phyloP scores from a whole-genome alignment of 2,113 vertebrate species.

The Candoia aspera region DNA sequence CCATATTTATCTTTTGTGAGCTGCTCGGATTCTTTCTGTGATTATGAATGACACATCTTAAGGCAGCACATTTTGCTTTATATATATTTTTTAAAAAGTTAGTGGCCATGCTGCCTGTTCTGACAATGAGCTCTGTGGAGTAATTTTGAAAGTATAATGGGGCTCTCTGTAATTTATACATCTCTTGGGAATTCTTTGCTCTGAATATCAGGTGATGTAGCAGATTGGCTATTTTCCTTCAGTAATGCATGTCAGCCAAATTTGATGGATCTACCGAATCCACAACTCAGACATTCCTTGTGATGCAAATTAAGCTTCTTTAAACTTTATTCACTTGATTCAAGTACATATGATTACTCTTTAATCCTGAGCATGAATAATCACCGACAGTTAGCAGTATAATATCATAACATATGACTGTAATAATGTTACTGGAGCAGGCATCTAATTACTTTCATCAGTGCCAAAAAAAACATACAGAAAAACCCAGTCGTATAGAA shows the following conservation, averaged over 20 bases:
- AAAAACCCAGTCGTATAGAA: not conserved
- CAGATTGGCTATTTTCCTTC: constrained; percentile 15
- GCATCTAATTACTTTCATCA: constrained; percentile 17
- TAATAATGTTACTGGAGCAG: constrained; percentile 37
- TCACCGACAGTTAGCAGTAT: constrained; percentile 10
- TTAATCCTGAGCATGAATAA: constrained; percentile 40
- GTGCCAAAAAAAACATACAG: constrained; percentile 11
- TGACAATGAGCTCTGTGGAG: constrained; percentile 44
- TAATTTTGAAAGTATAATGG: constrained; percentile 38
- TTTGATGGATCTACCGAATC: not conserved
- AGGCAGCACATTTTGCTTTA: constrained; percentile 40
- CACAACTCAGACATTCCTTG: constrained; percentile 14
- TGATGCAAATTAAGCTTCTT: not conserved
- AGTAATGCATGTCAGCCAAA: not conserved
- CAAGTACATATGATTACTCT: constrained; percentile 37
- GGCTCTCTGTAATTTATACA: constrained; percentile 18
- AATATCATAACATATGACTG: constrained; percentile 27
- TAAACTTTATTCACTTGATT: constrained; percentile 42
- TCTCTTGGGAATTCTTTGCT: constrained; percentile 40
- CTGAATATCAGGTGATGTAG: constrained; percentile 32
- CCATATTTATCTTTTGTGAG: constrained; percentile 38
- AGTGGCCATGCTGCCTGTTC: constrained; percentile 39
- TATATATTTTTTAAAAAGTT: constrained; percentile 28
- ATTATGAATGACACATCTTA: constrained; percentile 36
- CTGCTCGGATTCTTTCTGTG: constrained; percentile 15